Conservation (phyloP, 64 coral and sea anemone species). For the Porites australiensis region DNA sequence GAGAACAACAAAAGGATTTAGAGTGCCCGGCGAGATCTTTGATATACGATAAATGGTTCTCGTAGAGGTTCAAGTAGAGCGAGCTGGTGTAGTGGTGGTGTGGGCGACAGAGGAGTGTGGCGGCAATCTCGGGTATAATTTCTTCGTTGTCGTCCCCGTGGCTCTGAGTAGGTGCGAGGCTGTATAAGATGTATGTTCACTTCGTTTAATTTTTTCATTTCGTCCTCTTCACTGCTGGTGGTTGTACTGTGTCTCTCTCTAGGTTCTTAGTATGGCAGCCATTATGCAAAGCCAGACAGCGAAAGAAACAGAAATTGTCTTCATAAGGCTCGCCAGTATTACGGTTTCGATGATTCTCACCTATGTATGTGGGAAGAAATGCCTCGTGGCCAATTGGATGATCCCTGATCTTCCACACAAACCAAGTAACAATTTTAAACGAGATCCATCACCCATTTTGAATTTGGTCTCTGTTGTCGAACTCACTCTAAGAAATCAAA, state of each 20-base stretch:
- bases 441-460: background rate
- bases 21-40: no score
- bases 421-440: background rate
- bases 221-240: background rate
- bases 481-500: background rate
- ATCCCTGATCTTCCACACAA: background rate
- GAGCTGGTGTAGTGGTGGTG: no score
- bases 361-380: background rate
- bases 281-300: background rate
- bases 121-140: no score
- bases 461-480: background rate
- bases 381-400: background rate
- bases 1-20: no score
- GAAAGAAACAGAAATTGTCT: background rate
- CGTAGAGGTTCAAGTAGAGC: no score
- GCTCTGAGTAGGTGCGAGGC: no score
- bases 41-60: no score
- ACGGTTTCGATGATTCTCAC: background rate
- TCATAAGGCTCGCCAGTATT: background rate
- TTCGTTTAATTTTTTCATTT: no score
- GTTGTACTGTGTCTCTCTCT: background rate
- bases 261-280: background rate
- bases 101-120: no score
- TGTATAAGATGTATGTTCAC: no score
- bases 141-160: no score